These are phyloP conservation scores for Saguinus midas DNA, from an alignment of 2,113 vertebrate genomes.

Conservation along the genomic window DNA sequence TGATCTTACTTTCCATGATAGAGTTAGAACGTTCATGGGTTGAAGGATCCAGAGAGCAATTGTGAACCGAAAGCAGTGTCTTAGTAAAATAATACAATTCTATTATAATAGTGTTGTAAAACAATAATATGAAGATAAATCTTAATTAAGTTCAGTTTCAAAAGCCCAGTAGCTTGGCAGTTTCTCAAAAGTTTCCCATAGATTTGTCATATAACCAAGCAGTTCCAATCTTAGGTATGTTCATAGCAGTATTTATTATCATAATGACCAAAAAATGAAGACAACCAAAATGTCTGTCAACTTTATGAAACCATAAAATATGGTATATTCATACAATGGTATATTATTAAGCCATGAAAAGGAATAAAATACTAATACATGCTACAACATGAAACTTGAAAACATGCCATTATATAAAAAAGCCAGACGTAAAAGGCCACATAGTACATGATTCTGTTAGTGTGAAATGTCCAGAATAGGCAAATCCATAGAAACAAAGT, in stretches of 20 bases:
- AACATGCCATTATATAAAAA: not conserved
- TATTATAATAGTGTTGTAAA: not conserved
- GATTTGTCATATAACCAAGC: not conserved
- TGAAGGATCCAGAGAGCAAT: not conserved
- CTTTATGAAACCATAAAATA: not conserved
- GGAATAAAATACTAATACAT: not conserved
- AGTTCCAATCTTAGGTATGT: not conserved
- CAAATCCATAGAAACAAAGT: not conserved
- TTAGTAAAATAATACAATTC: constrained; percentile 1
- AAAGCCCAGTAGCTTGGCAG: not conserved
- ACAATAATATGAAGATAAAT: constrained; percentile 5
- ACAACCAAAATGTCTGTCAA: not conserved
- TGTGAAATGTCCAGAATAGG: not conserved
- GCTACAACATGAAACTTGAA: not conserved
- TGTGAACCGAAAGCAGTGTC: not conserved
- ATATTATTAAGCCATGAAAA: not conserved
- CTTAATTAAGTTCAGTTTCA: not conserved
- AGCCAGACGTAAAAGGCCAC: not conserved
- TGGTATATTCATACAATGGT: not conserved
- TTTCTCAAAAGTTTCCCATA: not conserved
- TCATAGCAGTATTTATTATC: not conserved
- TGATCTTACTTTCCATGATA: constrained; percentile 8
- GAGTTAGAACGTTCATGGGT: not conserved
- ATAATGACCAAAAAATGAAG: not conserved
- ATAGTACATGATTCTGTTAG: not conserved